Evolutionary conservation across 2,113 vertebrate species (phyloP), one percentile per base, ranked within the genome.

Genomic region (Mirza zaza): DNA sequence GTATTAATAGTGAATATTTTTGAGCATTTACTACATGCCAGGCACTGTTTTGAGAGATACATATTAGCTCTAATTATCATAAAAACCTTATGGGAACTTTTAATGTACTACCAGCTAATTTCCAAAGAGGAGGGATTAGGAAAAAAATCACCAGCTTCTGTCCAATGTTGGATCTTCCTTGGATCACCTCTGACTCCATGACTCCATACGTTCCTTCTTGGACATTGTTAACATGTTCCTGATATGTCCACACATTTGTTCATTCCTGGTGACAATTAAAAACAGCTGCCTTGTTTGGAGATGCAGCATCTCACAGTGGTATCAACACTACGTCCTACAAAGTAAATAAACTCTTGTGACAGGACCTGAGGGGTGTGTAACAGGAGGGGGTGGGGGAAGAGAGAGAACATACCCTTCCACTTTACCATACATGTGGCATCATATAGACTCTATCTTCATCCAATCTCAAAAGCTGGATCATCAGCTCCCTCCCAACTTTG

Each of bases 251-350:
- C 99, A 17, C 99, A 99, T 98, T 99, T 99, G 8, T 99, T 99
- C 99, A 7, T 99, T 99, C 97, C 98, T 99, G 99, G 99, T 99
- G 83, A 98, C 99, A 61, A 99, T 99, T 97, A 99, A 99, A 98
- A 99, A 99, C 98, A 90, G 98, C 98, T 97, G 98, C 98, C 32
- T 98, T 99, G 98, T 98, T 98, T 85, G 99, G 99, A 98, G 99
- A 99, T 97, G 95, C 98, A 99, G 99, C 99, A 90, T 99, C 99
- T 98, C 99, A 99, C 98, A 99, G 99, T 96, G 98, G 98, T 96
- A 98, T 98, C 99, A 99, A 99, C 87, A 97, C 98, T 97, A 98
- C 99, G 98, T 99, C 99, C 98, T 99, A 99, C 98, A 99, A 99
- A 98, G 85, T 98, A 93, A 93, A 98, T 97, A 99, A 98, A 97